Evolutionary conservation across 2,888 invertebrate genomes (phyloP).

Genomic region (Xanthia icteritia): DNA sequence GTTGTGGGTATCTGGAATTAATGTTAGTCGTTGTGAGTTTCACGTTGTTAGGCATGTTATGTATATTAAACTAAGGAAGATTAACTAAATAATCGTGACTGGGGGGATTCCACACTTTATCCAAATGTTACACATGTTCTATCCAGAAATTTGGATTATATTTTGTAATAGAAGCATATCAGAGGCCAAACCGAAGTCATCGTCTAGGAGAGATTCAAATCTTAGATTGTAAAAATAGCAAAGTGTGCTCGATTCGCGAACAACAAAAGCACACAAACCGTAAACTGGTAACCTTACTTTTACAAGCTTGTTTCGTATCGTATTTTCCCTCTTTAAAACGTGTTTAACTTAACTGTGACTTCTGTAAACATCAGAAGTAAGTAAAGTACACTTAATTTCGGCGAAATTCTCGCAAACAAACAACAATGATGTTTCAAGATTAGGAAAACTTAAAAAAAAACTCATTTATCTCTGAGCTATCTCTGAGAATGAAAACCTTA

Average conservation of each 20-base stretch:
- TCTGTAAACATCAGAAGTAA: conserved; percentile 7
- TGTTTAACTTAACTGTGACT: conserved; percentile 31
- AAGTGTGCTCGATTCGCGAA: conserved; percentile 5
- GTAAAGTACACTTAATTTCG: neutral
- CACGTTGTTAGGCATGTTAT: neutral
- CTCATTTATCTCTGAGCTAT: no score
- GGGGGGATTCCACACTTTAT: neutral
- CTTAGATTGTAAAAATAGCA: neutral
- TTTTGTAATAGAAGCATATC: neutral
- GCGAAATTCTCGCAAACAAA: neutral
- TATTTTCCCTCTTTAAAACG: conserved; percentile 21
- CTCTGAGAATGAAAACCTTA: neutral
- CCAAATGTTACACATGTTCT: neutral
- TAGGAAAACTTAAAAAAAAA: no score
- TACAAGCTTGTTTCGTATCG: neutral
- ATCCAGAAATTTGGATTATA: neutral
- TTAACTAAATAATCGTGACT: neutral
- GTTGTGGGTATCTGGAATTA: conserved; percentile 72
- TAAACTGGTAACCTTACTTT: conserved; percentile 25
- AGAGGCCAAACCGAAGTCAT: neutral
- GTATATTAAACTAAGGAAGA: neutral
- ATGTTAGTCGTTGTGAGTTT: neutral
- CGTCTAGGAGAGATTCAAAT: neutral
- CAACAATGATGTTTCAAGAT: neutral
- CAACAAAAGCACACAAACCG: conserved; percentile 17